A percentile compares a stretch with the other conserved stretches of the same genome.
phyloP scores from a whole-genome alignment of 2,113 vertebrate species.

The Alouatta palliata region DNA sequence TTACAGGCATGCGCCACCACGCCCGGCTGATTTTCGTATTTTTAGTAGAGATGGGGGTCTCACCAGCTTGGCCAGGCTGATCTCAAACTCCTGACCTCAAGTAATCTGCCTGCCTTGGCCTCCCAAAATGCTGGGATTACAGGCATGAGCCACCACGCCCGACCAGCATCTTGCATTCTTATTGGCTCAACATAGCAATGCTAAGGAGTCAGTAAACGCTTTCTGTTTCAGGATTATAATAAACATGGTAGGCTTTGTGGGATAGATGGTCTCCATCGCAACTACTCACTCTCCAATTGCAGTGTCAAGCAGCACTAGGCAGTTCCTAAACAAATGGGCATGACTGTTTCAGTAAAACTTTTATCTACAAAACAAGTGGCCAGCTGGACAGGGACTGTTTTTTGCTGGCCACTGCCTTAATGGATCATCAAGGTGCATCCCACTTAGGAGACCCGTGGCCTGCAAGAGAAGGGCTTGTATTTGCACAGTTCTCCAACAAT shows the following conservation, averaged over 20 bases:
- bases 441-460: not conserved
- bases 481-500: not conserved
- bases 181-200: not conserved
- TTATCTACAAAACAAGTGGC: not conserved
- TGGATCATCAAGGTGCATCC: rapidly evolving
- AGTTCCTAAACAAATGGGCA: not conserved
- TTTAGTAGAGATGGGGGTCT: too few species aligned
- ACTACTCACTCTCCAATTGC: rapidly evolving
- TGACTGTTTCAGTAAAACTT: slow-evolving; percentile 45
- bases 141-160: rapidly evolving
- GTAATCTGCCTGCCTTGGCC: too few species aligned
- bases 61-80: too few species aligned
- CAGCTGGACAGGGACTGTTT: not conserved
- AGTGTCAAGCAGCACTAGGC: not conserved
- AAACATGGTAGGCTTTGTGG: not conserved
- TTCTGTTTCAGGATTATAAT: not conserved
- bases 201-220: not conserved
- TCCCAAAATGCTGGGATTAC: too few species aligned
- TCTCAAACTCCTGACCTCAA: too few species aligned
- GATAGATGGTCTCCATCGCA: not conserved
- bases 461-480: not conserved
- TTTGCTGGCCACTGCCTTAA: not conserved
- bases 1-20: too few species aligned
- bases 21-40: too few species aligned
- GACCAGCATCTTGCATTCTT: not conserved